These are phyloP conservation scores for Peromyscus aztecus DNA, from an alignment of 2,797 vertebrate species.

Conservation along the genomic window DNA sequence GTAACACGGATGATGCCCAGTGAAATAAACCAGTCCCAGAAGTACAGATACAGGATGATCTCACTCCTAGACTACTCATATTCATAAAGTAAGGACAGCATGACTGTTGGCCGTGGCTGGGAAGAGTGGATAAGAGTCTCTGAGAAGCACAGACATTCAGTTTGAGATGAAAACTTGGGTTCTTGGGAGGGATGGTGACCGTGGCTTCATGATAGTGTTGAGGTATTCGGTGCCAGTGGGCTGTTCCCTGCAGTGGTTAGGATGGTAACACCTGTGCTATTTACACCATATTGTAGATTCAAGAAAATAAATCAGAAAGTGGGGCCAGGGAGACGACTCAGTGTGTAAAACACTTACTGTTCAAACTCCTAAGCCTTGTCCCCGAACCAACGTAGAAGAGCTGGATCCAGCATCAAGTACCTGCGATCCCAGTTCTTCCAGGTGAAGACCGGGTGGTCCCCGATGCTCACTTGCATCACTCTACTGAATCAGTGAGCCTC, in stretches of 20 bases:
- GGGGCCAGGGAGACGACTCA: background rate
- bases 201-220: background rate
- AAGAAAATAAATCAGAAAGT: background rate
- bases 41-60: background rate
- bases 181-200: background rate
- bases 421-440: background rate
- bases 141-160: background rate
- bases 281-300: background rate
- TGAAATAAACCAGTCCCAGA: background rate
- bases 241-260: background rate
- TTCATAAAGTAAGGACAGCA: background rate
- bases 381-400: background rate
- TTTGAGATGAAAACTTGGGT: background rate
- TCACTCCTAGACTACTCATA: background rate
- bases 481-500: background rate
- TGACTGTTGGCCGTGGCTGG: background rate
- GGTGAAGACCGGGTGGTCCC: background rate
- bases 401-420: background rate
- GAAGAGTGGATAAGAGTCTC: background rate
- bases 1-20: background rate
- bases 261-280: background rate
- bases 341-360: background rate
- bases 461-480: too few relatives aligned
- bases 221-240: background rate
- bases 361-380: background rate